A percentile compares a stretch with the other conserved stretches of the same genome.
Evolutionary conservation across 2,797 vertebrate species (phyloP).

Genomic region (Rhinatrema bivittatum): DNA sequence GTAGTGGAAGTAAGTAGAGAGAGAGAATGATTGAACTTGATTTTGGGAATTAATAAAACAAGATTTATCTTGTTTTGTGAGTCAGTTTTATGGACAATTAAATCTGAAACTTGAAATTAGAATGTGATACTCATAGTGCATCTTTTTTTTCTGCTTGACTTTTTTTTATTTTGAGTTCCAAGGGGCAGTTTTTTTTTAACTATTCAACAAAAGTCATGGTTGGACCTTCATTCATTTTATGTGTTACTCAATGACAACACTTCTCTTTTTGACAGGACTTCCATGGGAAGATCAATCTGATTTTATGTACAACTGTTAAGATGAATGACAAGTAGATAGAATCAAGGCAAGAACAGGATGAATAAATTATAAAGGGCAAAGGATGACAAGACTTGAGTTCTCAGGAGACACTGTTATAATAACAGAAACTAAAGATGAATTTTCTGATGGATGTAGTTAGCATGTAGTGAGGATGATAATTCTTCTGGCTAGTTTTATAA

Average conservation of each 20-base stretch:
- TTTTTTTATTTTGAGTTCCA: slow-evolving; percentile 1
- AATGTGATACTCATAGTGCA: too few relatives aligned
- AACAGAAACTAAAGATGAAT: slow-evolving; percentile 60
- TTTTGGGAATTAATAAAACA: too few relatives aligned
- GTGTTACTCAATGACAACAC: slow-evolving; percentile 42
- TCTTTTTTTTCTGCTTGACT: background rate
- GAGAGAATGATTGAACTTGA: too few relatives aligned
- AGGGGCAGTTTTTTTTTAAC: slow-evolving; percentile 20
- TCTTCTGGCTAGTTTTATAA: slow-evolving; percentile 57
- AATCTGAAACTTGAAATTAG: too few relatives aligned
- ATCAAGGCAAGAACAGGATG: slow-evolving; percentile 60
- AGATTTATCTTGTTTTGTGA: too few relatives aligned
- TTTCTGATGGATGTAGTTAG: slow-evolving; percentile 66
- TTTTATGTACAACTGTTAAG: slow-evolving; percentile 71
- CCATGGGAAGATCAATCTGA: slow-evolving; percentile 54
- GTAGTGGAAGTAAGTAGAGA: too few relatives aligned
- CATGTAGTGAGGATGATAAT: slow-evolving; percentile 53
- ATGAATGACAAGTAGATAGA: slow-evolving; percentile 67
- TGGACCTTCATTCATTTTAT: slow-evolving; percentile 31
- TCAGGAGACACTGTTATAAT: slow-evolving; percentile 59
- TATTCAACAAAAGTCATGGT: slow-evolving; percentile 21
- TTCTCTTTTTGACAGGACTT: slow-evolving; percentile 37
- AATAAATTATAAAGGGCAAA: slow-evolving; percentile 77
- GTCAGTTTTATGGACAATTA: too few relatives aligned
- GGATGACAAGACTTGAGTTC: slow-evolving; percentile 60